Evolutionary conservation across 1,140 invertebrate species (phyloP).

Genomic region (Lutraria rhynchaena): DNA sequence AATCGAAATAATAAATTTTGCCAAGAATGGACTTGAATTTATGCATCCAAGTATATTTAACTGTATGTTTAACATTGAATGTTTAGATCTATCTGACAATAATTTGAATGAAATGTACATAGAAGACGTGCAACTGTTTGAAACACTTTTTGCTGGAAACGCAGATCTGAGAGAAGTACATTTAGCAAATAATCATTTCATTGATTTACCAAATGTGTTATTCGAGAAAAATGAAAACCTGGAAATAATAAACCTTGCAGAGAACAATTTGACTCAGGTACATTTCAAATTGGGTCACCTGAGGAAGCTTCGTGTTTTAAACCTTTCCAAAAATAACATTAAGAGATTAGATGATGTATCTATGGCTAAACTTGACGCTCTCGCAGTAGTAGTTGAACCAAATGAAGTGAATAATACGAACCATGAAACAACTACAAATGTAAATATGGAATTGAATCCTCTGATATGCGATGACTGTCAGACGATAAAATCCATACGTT

Average conservation of each 20-base stretch:
- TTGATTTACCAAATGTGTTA: neutral
- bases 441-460: neutral
- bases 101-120: neutral
- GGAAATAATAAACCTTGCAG: neutral
- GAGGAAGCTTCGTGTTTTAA: neutral
- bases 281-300: neutral
- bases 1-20: neutral
- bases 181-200: neutral
- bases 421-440: no score
- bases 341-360: no score
- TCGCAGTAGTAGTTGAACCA: no score
- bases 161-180: neutral
- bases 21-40: neutral
- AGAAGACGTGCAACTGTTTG: neutral
- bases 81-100: neutral
- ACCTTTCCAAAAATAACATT: neutral
- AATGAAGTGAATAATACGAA: no score
- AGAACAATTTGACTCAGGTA: neutral
- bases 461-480: neutral
- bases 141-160: neutral
- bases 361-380: no score
- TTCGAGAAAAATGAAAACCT: neutral
- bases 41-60: neutral
- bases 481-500: neutral
- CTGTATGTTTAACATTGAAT: neutral